phyloP scores from a whole-genome alignment of 2,888 invertebrate species.

The Sisyra nigra region DNA sequence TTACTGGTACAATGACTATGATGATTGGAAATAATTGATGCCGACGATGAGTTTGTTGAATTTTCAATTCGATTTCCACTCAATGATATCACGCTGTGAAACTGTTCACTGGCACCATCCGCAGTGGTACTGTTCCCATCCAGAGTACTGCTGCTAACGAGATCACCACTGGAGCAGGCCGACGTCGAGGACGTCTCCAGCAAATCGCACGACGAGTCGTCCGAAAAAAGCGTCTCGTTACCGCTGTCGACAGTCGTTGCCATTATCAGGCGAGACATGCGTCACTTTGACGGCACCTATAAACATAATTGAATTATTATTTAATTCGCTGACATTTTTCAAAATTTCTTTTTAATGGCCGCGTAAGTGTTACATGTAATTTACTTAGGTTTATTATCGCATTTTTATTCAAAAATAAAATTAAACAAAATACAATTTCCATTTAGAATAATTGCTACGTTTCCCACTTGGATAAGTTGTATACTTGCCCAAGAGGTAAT shows the following conservation, averaged over 20 bases:
- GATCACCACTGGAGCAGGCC: conserved; percentile 14
- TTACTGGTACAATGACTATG: conserved; percentile 17
- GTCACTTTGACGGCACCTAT: conserved; percentile 7
- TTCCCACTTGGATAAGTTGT: too few relatives aligned
- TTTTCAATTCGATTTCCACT: not conserved
- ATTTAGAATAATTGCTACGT: too few relatives aligned
- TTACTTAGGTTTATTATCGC: too few relatives aligned
- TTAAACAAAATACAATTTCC: too few relatives aligned
- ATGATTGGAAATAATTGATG: conserved; percentile 14
- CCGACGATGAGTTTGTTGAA: not conserved
- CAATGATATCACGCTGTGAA: not conserved
- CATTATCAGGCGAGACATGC: conserved; percentile 6
- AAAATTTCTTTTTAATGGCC: too few relatives aligned
- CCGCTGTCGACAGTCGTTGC: conserved; percentile 30
- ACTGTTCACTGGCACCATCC: not conserved
- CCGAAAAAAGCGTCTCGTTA: conserved; percentile 33
- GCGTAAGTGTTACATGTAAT: too few relatives aligned
- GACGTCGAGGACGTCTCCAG: conserved; percentile 13
- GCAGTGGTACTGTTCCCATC: conserved; percentile 1
- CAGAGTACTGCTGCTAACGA: not conserved
- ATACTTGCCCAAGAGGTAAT: too few relatives aligned
- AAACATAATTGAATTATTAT: conserved; percentile 4
- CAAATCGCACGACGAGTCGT: conserved; percentile 21
- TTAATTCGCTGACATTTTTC: too few relatives aligned
- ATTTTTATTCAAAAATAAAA: too few relatives aligned